Evolutionary conservation across 1,140 invertebrate genomes (phyloP).

Genomic region (Megalopta genalis): DNA sequence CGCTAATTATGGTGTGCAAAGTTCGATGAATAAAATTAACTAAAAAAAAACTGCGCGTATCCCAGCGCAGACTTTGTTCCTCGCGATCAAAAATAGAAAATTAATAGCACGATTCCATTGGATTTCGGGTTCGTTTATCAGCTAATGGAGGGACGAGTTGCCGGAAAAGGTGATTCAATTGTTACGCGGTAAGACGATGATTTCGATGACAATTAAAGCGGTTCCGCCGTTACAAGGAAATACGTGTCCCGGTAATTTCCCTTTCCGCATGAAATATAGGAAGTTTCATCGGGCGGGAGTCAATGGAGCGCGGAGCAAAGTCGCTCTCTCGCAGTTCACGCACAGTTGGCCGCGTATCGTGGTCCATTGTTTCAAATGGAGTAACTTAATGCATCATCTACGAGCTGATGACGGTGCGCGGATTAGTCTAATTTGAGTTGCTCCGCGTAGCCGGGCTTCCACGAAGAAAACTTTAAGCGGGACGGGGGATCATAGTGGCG

Average conservation of each 20-base stretch:
- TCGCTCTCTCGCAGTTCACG: constrained; percentile 28
- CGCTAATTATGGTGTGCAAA: too few relatives aligned
- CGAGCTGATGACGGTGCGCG: constrained; percentile 38
- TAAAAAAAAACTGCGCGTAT: too few relatives aligned
- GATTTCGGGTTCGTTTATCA: too few relatives aligned
- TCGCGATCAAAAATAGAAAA: too few relatives aligned
- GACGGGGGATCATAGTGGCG: constrained; percentile 22
- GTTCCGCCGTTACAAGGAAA: not conserved
- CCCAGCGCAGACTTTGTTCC: too few relatives aligned
- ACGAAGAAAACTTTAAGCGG: constrained; percentile 42
- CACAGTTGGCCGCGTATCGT: constrained; percentile 25
- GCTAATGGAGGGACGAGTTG: too few relatives aligned
- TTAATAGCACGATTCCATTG: too few relatives aligned
- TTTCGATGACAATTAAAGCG: not conserved
- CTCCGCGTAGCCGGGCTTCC: constrained; percentile 22
- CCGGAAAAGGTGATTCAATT: too few relatives aligned
- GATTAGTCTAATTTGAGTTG: constrained; percentile 48
- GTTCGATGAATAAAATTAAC: too few relatives aligned
- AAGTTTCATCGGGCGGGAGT: constrained; percentile 15
- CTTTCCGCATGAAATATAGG: not conserved
- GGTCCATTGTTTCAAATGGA: constrained; percentile 40
- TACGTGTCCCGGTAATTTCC: not conserved
- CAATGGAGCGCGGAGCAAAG: constrained; percentile 4
- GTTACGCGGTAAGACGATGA: too few relatives aligned
- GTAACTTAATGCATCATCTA: constrained; percentile 49